Conservation (phyloP, 1,140 invertebrate genomes). For the Aphelinus certus region DNA sequence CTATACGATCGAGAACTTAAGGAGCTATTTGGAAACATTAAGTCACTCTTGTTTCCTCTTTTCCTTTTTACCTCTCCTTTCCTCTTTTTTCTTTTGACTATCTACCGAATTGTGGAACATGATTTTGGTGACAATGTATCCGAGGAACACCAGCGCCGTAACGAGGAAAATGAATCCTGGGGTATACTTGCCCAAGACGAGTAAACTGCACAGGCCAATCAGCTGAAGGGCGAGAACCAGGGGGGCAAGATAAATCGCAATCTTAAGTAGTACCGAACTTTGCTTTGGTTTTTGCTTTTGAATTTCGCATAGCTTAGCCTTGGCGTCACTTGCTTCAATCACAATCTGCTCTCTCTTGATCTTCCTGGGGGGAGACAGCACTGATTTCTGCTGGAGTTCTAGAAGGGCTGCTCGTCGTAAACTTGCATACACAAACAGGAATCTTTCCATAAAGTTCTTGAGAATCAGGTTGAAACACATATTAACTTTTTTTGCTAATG, state of each 20-base stretch:
- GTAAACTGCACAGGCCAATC: slow-evolving; percentile 48
- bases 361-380: slow-evolving; percentile 9
- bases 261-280: slow-evolving; percentile 41
- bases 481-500: slow-evolving; percentile 54
- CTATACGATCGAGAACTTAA: not conserved
- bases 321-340: not conserved
- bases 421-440: slow-evolving; percentile 52
- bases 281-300: slow-evolving; percentile 45
- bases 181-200: slow-evolving; percentile 55
- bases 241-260: slow-evolving; percentile 57
- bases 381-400: slow-evolving; percentile 35
- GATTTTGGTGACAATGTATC: slow-evolving; percentile 54
- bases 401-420: slow-evolving; percentile 39
- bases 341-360: slow-evolving; percentile 1
- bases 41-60: slow-evolving; percentile 27
- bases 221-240: slow-evolving; percentile 53
- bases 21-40: no score
- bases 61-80: slow-evolving; percentile 43
- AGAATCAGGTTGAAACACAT: slow-evolving; percentile 50
- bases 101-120: slow-evolving; percentile 49
- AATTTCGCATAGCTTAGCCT: slow-evolving; percentile 19
- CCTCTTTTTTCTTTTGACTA: slow-evolving; percentile 36
- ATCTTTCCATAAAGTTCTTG: slow-evolving; percentile 45
- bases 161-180: slow-evolving; percentile 62
- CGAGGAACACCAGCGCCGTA: slow-evolving; percentile 53